Evolutionary conservation across 2,888 invertebrate genomes (phyloP).

Genomic region (Salpingus planirostris): DNA sequence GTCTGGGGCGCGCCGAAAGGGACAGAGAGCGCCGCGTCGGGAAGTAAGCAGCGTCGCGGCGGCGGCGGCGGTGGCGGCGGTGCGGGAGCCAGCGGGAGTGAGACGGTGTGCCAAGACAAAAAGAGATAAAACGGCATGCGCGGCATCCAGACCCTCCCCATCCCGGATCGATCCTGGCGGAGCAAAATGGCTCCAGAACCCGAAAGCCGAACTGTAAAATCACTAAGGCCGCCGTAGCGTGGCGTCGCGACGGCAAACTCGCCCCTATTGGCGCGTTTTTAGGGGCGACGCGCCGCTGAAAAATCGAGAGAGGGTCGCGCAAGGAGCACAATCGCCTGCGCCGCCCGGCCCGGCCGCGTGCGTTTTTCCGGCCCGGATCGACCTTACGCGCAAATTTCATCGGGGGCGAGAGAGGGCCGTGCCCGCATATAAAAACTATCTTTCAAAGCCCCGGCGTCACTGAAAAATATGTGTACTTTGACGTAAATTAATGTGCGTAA

Average conservation of each 20-base stretch:
- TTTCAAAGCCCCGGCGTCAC: slow-evolving; percentile 40
- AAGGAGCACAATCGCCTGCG: slow-evolving; percentile 38
- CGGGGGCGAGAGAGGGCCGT: slow-evolving; percentile 25
- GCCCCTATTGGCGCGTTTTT: slow-evolving; percentile 36
- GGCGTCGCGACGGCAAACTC: slow-evolving; percentile 29
- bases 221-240: slow-evolving; percentile 35
- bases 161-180: slow-evolving; percentile 41
- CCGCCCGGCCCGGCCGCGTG: slow-evolving; percentile 27
- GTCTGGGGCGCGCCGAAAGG: too few relatives aligned
- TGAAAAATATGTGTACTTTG: slow-evolving; percentile 45
- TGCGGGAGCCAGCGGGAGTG: slow-evolving; percentile 28
- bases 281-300: slow-evolving; percentile 38
- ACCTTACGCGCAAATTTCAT: slow-evolving; percentile 30
- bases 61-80: too few relatives aligned
- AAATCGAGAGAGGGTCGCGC: slow-evolving; percentile 39
- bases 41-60: slow-evolving; percentile 4
- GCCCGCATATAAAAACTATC: slow-evolving; percentile 41
- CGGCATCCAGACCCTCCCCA: slow-evolving; percentile 39
- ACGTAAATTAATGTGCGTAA: slow-evolving; percentile 44
- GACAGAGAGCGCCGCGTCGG: too few relatives aligned
- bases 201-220: slow-evolving; percentile 41
- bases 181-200: slow-evolving; percentile 43
- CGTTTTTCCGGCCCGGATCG: slow-evolving; percentile 41
- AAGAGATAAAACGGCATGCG: slow-evolving; percentile 44
- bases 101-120: slow-evolving; percentile 40